Evolutionary conservation across 2,797 vertebrate genomes (phyloP).

Genomic region (Simalia tracyae): DNA sequence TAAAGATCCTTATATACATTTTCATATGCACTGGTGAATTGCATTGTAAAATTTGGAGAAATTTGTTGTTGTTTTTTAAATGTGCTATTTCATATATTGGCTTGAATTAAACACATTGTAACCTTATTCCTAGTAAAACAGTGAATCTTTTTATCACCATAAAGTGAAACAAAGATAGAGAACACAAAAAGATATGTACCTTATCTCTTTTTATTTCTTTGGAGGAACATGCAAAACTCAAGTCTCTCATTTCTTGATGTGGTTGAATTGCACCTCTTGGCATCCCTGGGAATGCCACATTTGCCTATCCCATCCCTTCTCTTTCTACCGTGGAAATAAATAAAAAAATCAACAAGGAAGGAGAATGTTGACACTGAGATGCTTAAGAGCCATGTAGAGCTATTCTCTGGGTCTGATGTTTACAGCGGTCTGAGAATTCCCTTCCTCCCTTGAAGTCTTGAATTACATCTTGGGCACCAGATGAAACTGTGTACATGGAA

Average conservation of each 20-base stretch:
- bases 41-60: background rate
- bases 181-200: background rate
- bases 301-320: background rate
- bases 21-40: background rate
- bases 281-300: background rate
- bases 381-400: background rate
- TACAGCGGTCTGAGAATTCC: background rate
- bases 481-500: background rate
- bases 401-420: background rate
- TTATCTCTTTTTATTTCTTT: background rate
- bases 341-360: conserved; percentile 19
- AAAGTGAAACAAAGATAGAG: background rate
- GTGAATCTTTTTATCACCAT: background rate
- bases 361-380: conserved; percentile 24
- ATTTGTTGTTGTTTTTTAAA: background rate
- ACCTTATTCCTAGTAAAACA: background rate
- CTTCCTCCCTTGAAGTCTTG: background rate
- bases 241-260: background rate
- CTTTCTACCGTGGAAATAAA: background rate
- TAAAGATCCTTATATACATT: background rate
- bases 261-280: background rate
- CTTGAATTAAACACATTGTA: background rate
- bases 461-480: conserved; percentile 14
- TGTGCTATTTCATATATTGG: background rate
- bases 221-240: background rate